Evolutionary conservation across 1,140 invertebrate genomes (phyloP), one percentile per base, ranked within the genome.

Genomic region (Stegodyphus dumicola): DNA sequence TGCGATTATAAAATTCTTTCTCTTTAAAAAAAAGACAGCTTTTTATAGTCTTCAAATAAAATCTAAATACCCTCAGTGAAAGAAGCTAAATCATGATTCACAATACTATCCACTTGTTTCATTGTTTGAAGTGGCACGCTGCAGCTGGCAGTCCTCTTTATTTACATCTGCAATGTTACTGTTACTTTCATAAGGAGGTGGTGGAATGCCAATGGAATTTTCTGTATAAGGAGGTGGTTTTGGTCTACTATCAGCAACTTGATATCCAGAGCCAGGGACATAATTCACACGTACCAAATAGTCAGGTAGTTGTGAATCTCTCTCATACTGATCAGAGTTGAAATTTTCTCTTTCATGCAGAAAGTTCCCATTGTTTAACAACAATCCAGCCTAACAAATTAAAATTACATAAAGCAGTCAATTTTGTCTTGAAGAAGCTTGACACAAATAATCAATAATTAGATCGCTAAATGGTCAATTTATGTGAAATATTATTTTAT

Each of bases 171-270:
- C 17, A 53, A 85, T 10, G 52, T 85, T 74, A 71, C 7, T 71
- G 11, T 52, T 54, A 51, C 83, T 85, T 51, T 76, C 64, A 71
- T 85, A 85, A n/a, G 83, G 83, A 51, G 83, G 83, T 67, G 83
- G 83, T 7, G 83, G 83, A 1, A 85, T 71, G 6, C 83, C 83
- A 71, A 77, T 77, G 4, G 33, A 54, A 77, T 85, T 77, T 70
- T 85, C 83, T 15, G 83, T 85, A 15, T 85, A 85, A 15, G 83
- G 83, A 77, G 83, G 83, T n/a, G 83, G 83, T 52, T 85, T 85
- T 15, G 83, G 83, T 18, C 75, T 54, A 77, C 54, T 48, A 60
- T 77, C 83, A 49, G 53, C 54, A 60, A 85, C 13, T 53, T 70
- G 11, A 71, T 60, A 77, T 51, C 73, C 73, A 64, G 52, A 18